Conservation (phyloP, 2,888 invertebrate genomes). For the Limnephilus auricula region DNA sequence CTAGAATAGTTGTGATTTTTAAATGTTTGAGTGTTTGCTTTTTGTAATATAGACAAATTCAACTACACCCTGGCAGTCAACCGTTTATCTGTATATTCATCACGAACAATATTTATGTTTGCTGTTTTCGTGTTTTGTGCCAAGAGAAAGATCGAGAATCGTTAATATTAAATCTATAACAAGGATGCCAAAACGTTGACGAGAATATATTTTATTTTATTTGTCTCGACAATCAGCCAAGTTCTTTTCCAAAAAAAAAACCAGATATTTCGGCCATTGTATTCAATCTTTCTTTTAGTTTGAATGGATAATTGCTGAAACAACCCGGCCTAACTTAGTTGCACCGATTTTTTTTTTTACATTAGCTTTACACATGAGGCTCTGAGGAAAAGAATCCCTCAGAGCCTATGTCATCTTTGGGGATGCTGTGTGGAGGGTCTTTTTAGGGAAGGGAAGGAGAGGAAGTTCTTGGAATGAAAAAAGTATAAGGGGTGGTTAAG, state of each 20-base stretch:
- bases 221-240: not conserved
- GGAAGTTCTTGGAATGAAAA: too few species aligned
- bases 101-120: not conserved
- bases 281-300: not conserved
- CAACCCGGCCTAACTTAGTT: too few species aligned
- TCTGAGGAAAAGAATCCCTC: too few species aligned
- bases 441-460: too few species aligned
- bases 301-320: too few species aligned
- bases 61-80: not conserved
- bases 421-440: too few species aligned
- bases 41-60: not conserved
- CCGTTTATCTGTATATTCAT: not conserved
- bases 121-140: not conserved
- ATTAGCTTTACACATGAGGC: too few species aligned
- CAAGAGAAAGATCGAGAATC: not conserved
- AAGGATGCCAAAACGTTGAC: not conserved
- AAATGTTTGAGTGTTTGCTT: slow-evolving; percentile 24
- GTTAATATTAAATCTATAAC: not conserved
- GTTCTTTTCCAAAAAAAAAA: not conserved
- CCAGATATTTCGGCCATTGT: not conserved
- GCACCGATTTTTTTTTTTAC: too few species aligned
- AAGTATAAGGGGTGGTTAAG: too few species aligned
- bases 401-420: too few species aligned
- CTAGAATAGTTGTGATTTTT: not conserved
- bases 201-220: not conserved